phyloP scores from a whole-genome alignment of 2,888 invertebrate genomes.

The Drepana falcataria region DNA sequence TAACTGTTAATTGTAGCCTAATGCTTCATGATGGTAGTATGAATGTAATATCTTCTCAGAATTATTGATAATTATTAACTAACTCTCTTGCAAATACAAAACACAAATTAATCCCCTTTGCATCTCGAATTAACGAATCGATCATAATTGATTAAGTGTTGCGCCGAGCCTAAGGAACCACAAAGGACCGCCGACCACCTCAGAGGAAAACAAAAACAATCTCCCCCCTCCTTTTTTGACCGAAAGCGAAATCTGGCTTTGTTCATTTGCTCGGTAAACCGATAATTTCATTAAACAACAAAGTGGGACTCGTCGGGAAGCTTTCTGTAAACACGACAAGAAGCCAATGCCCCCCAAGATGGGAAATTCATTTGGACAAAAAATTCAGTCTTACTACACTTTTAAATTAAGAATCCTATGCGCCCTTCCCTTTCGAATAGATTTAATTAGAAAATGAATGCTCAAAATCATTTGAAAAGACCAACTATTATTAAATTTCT shows the following conservation, averaged over 20 bases:
- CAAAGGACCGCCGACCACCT: slow-evolving; percentile 65
- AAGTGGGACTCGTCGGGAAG: slow-evolving; percentile 67
- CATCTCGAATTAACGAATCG: slow-evolving; percentile 72
- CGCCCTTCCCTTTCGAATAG: slow-evolving; percentile 40
- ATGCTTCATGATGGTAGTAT: too few species aligned
- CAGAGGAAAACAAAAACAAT: slow-evolving; percentile 65
- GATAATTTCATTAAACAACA: slow-evolving; percentile 79
- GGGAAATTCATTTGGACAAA: slow-evolving; percentile 72
- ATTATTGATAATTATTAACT: too few species aligned
- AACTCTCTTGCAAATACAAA: slow-evolving; percentile 2
- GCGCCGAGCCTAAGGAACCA: slow-evolving; percentile 51
- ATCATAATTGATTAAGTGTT: slow-evolving; percentile 77
- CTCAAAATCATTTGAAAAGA: slow-evolving; percentile 21
- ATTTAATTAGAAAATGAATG: slow-evolving; percentile 28
- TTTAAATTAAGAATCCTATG: slow-evolving; percentile 48
- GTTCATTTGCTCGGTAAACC: slow-evolving; percentile 79
- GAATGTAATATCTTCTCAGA: background rate
- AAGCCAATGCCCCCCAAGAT: slow-evolving; percentile 77
- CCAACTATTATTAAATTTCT: background rate
- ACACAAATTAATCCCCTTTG: slow-evolving; percentile 45
- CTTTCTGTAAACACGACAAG: slow-evolving; percentile 73
- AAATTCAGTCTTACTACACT: slow-evolving; percentile 56
- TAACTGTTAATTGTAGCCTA: too few species aligned
- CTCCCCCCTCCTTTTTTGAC: slow-evolving; percentile 63
- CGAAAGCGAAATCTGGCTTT: slow-evolving; percentile 76